Conservation (phyloP, 2,888 invertebrate genomes). For the Eilema sororculum region DNA sequence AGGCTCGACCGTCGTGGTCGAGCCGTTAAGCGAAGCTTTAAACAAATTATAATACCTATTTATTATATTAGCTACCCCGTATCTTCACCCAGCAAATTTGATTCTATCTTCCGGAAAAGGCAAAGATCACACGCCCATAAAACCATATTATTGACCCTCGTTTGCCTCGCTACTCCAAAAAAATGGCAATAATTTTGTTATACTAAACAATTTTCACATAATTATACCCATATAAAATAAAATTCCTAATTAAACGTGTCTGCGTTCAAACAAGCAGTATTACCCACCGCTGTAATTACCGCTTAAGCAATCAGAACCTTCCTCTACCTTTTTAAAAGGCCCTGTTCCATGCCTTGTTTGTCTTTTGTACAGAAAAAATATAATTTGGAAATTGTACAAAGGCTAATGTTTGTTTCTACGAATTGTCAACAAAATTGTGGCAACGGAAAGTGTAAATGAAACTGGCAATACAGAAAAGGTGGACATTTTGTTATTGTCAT, state of each 20-base stretch:
- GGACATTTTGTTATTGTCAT: neutral
- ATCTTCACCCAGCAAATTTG: too few species aligned
- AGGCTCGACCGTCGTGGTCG: too few species aligned
- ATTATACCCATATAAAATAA: constrained; percentile 25
- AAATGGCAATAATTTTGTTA: neutral
- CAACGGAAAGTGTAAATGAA: neutral
- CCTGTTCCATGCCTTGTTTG: constrained; percentile 21
- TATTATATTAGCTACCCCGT: too few species aligned
- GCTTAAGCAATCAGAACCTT: constrained; percentile 37
- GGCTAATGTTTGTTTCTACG: constrained; percentile 13
- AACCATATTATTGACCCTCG: too few species aligned
- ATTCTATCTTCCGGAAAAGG: too few species aligned
- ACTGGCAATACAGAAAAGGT: neutral
- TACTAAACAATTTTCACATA: neutral
- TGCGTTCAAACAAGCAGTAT: constrained; percentile 31
- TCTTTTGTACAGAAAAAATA: constrained; percentile 25
- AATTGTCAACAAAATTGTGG: constrained; percentile 4
- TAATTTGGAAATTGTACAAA: constrained; percentile 20
- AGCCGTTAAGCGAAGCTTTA: too few species aligned
- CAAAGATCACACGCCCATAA: too few species aligned
- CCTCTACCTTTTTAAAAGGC: constrained; percentile 12
- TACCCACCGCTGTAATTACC: constrained; percentile 35
- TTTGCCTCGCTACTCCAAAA: too few species aligned
- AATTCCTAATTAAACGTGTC: constrained; percentile 39
- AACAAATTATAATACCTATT: too few species aligned